Evolutionary conservation across 1,140 invertebrate genomes (phyloP).

Genomic region (Zaprionus inermis): DNA sequence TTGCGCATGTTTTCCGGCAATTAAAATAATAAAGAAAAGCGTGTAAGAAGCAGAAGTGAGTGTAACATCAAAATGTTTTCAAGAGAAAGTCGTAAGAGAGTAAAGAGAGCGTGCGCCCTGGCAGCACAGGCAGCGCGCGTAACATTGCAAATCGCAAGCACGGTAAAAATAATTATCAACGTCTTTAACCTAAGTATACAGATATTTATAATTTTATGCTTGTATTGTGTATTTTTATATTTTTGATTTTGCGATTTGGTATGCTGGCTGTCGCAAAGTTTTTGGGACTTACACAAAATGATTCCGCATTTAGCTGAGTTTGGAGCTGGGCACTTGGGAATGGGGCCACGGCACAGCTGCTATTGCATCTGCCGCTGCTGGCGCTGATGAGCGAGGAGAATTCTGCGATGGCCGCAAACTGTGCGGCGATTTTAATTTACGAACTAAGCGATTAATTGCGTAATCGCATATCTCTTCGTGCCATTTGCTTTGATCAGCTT

Average conservation of each 20-base stretch:
- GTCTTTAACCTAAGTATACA: constrained; percentile 58
- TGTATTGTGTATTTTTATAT: constrained; percentile 28
- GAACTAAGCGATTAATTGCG: constrained; percentile 61
- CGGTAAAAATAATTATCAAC: constrained; percentile 80
- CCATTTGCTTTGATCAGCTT: constrained; percentile 6
- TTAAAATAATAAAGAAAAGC: constrained; percentile 21
- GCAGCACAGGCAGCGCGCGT: constrained; percentile 12
- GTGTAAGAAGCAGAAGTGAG: neutral
- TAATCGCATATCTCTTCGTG: constrained; percentile 48
- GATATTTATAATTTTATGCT: constrained; percentile 11
- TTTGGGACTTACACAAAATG: constrained; percentile 68
- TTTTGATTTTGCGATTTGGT: constrained; percentile 35
- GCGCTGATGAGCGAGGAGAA: constrained; percentile 18
- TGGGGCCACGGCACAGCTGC: constrained; percentile 55
- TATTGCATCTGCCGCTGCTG: constrained; percentile 46
- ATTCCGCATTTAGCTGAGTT: constrained; percentile 77
- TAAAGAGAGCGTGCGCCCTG: constrained; percentile 31
- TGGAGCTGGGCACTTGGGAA: constrained; percentile 66
- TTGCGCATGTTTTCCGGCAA: constrained; percentile 71
- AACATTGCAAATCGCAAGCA: constrained; percentile 77
- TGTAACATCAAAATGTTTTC: neutral
- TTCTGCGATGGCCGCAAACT: constrained; percentile 33
- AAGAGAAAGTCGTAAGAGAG: constrained; percentile 6
- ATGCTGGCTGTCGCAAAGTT: constrained; percentile 49
- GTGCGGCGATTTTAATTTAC: constrained; percentile 63